Evolutionary conservation across 2,888 invertebrate genomes (phyloP), one percentile per base, ranked within the genome.

Genomic region (Junonia oenone): DNA sequence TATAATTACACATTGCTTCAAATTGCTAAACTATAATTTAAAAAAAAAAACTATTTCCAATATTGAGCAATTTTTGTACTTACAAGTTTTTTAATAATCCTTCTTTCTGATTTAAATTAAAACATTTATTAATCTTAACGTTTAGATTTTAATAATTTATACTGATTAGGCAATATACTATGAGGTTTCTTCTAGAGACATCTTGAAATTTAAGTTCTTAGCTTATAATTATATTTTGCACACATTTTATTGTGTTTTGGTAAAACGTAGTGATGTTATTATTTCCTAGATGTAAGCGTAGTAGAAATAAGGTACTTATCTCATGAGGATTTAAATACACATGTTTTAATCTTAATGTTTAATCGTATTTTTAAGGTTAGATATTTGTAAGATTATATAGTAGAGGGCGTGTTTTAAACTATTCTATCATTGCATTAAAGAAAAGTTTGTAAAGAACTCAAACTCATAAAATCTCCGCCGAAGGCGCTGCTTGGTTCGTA

Each of bases 121-220:
- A n/a, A n/a, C n/a, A n/a, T n/a, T n/a, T n/a, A 33, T n/a, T 4
- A 5, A 5, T 1, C 3, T 14, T 13, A 13, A 6, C 3, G 13
- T 14, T 35, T 5, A 35, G 35, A 5, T 13, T 13, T n/a, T n/a
- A n/a, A n/a, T n/a, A n/a, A 6, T 35, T n/a, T 13, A 4, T 5
- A 11, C 1, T 40, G 38, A 11, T 40, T 40, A 8, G 0, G 11
- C 1, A 19, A 17, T 40, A 19, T 19, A n/a, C 0, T 40, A 19
- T 40, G 17, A 19, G 38, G 19, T 40, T 40, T 40, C 38, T 40
- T 40, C 38, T 40, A 40, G 19, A 40, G 38, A 40, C 19, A 40
- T 40, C 38, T 40, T 6, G 11, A 1, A 17, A 5, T 40, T 19
- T 40, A 19, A 40, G 17, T 40, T 40, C 1, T 19, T 40, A 40